These are phyloP conservation scores for Salticus scenicus DNA, from an alignment of 2,888 invertebrate genomes.

Conservation along the genomic window DNA sequence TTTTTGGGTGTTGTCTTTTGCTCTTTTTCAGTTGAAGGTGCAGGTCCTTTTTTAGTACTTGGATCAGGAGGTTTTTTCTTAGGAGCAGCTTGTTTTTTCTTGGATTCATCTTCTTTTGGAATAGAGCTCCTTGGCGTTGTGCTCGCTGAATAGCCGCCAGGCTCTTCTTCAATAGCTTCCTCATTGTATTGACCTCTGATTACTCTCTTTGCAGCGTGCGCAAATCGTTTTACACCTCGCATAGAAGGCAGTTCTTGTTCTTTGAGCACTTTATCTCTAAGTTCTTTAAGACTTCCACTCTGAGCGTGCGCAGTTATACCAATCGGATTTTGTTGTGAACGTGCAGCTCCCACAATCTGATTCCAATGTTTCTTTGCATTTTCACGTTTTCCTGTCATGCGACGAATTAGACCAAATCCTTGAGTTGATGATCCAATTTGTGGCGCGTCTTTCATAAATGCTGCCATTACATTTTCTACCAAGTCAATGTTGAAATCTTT, in stretches of 20 bases:
- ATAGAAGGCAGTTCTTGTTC: conserved; percentile 37
- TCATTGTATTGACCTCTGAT: not conserved
- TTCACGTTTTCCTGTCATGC: conserved; percentile 44
- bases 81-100: too few relatives aligned
- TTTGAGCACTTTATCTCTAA: conserved; percentile 50
- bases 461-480: conserved; percentile 81
- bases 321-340: conserved; percentile 58
- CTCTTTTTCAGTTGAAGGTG: too few relatives aligned
- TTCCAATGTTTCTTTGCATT: conserved; percentile 67
- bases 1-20: too few relatives aligned
- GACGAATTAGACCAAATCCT: conserved; percentile 44
- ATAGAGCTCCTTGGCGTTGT: conserved; percentile 45
- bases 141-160: conserved; percentile 38
- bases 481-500: conserved; percentile 91
- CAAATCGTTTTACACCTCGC: conserved; percentile 43
- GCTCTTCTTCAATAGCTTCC: conserved; percentile 53
- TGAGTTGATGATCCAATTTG: too few relatives aligned
- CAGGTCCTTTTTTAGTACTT: too few relatives aligned
- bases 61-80: too few relatives aligned
- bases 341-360: conserved; percentile 59
- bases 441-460: conserved; percentile 40
- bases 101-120: not conserved
- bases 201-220: conserved; percentile 35
- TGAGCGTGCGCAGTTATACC: conserved; percentile 26
- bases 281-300: conserved; percentile 53